Evolutionary conservation across 1,140 invertebrate species (phyloP), one percentile per base, ranked within the genome.

Genomic region (Drosophila sp.): DNA sequence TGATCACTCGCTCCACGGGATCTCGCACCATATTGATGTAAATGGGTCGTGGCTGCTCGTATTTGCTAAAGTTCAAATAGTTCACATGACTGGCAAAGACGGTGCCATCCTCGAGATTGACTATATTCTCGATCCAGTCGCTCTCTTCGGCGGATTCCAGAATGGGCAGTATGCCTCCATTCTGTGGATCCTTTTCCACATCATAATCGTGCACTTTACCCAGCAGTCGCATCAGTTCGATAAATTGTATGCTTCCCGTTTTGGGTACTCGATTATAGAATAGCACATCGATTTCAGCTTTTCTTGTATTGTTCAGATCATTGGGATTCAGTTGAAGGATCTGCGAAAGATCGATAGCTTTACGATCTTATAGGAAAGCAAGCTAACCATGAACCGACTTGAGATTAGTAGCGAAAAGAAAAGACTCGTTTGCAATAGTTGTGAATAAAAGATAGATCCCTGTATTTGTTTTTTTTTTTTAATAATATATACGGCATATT

Each of bases 211-310:
- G 97, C 67, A 93, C 94, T 69, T 95, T 93, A 1, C 96, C 95
- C 9, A 98, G 91, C 73, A 95, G 92, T 57, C 95, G 92, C 27
- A 98, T 91, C 1, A 98, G 93, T 81, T 97, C 96, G 94, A 98
- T 97, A 66, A 97, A 95, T 2, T 97, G 97, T 89, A 97, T 96
- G 61, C 95, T 96, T 16, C 93, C 93, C 25, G 97, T 96, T 93
- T 98, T 98, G 2, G 97, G 97, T 1, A 98, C 97, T 4, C 97
- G 93, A 93, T 98, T 98, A 92, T 97, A 98, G 92, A 98, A 97
- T 6, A 98, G 82, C 3, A 97, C 93, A 69, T 97, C 94, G 21
- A 94, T 94, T 53, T 94, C 94, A 1, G 96, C 94, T 51, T 94
- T 94, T 36, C 93, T 93, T 0, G 96, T 97, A 81, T 97, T 97